Evolutionary conservation across 2,113 vertebrate species (phyloP), one percentile per base, ranked within the genome.

Genomic region (Addax nasomaculatus): DNA sequence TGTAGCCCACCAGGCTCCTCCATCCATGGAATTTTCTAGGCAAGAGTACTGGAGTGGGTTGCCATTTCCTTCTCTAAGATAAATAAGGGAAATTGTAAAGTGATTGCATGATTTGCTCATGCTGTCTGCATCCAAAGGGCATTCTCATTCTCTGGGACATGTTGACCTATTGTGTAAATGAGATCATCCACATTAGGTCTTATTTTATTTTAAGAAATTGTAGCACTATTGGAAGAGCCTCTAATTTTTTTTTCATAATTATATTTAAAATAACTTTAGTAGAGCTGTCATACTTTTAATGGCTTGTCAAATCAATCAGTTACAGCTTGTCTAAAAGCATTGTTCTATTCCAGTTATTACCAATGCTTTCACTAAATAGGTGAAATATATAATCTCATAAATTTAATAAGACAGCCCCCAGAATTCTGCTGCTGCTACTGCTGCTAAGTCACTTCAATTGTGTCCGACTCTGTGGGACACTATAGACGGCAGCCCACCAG

Each of bases 211-310:
- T 62, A 33, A 84, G n/a, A 80, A 14, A 21, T 85, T 57, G 79
- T 60, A 6, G 2, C 36, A 19, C 25, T 27, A n/a, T n/a, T 79
- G 2, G 16, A 79, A 93, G 36, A 64, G 0, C 2, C 7, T 36
- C 49, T 23, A 80, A 84, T n/a, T 33, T 51, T 57, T 79, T 79
- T 85, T 90, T 85, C 13, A 49, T 49, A 70, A 80, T 53, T 73
- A 47, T 33, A 80, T 95, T 88, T 73, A 80, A 95, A 62, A 36
- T 91, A 94, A 89, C 43, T 85, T 88, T 60, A 91, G 89, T n/a
- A 89, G 10, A 92, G 19, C 15, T 95, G 39, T 92, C 90, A 92
- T 14, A 51, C 3, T 39, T 79, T 64, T 73, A 91, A 80, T 64
- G 6, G 9, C 11, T 91, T 93, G 33, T 89, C 67, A 97, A 47